A percentile compares a stretch with the other conserved stretches of the same genome.
Evolutionary conservation across 2,797 vertebrate genomes (phyloP).

Genomic region (Crypturellus tataupa): DNA sequence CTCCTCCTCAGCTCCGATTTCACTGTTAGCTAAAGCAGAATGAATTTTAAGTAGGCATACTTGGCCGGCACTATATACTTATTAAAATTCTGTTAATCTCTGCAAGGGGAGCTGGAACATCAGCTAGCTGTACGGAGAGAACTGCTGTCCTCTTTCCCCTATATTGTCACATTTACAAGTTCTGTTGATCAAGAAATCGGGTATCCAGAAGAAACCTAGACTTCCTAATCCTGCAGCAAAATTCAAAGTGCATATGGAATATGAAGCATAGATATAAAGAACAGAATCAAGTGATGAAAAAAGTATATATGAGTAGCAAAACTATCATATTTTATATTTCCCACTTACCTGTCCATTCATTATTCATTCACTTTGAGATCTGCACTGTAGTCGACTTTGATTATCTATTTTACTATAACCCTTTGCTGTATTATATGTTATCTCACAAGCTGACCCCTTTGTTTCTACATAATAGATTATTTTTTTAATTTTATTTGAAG

Average conservation of each 20-base stretch:
- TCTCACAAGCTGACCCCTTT: neutral
- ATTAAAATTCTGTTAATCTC: slow-evolving; percentile 54
- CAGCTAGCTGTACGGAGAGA: neutral
- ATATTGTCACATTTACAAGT: neutral
- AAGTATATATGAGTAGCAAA: neutral
- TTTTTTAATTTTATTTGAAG: neutral
- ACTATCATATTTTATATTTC: neutral
- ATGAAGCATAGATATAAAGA: neutral
- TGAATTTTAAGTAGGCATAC: slow-evolving; percentile 54
- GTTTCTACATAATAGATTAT: neutral
- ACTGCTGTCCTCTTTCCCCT: neutral
- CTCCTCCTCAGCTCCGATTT: neutral
- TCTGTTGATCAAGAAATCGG: neutral
- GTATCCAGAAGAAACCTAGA: neutral
- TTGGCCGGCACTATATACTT: slow-evolving; percentile 27
- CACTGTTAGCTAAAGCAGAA: neutral
- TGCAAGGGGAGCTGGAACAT: slow-evolving; percentile 34
- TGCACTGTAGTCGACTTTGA: neutral
- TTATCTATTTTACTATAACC: neutral
- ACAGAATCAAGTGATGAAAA: neutral
- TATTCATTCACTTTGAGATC: neutral
- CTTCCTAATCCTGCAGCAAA: neutral
- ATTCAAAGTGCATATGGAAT: neutral
- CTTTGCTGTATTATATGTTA: neutral
- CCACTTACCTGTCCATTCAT: neutral